Evolutionary conservation across 2,797 vertebrate species (phyloP).

Genomic region (Mormyrops attenuatus): DNA sequence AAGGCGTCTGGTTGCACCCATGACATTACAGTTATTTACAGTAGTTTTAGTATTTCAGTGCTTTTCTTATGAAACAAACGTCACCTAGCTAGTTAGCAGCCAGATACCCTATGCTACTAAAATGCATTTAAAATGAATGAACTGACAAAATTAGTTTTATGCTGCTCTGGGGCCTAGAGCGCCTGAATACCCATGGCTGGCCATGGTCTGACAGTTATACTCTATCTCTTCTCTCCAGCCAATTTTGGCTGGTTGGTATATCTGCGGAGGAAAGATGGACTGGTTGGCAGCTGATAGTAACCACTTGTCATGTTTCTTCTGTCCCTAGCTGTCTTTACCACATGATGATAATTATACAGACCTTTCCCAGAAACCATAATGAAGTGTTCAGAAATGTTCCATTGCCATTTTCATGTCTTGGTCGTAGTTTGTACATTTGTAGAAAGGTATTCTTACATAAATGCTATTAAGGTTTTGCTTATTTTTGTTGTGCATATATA

Average conservation of each 20-base stretch:
- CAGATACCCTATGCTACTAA: background rate
- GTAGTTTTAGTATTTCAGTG: background rate
- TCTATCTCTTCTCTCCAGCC: constrained; percentile 7
- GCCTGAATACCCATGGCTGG: background rate
- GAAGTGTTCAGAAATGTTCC: background rate
- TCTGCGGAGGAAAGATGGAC: constrained; percentile 36
- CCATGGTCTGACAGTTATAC: background rate
- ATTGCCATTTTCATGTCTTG: background rate
- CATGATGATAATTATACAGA: constrained; percentile 7
- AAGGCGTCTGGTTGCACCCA: background rate
- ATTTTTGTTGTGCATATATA: background rate
- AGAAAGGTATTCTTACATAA: constrained; percentile 2
- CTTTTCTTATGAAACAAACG: background rate
- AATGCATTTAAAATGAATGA: background rate
- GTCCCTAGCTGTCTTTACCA: background rate
- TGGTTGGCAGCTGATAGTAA: constrained; percentile 50
- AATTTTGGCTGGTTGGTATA: background rate
- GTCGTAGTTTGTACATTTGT: background rate
- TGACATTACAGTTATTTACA: background rate
- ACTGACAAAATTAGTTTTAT: background rate
- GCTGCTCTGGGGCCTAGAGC: background rate
- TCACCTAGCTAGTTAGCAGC: background rate
- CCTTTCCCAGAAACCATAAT: constrained; percentile 15
- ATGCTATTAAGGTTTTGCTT: background rate
- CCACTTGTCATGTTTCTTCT: constrained; percentile 6